Percentiles rank a stretch among this genome's conserved stretches.
Conservation (phyloP, 2,113 vertebrate genomes). For the Sminthopsis crassicaudata region DNA sequence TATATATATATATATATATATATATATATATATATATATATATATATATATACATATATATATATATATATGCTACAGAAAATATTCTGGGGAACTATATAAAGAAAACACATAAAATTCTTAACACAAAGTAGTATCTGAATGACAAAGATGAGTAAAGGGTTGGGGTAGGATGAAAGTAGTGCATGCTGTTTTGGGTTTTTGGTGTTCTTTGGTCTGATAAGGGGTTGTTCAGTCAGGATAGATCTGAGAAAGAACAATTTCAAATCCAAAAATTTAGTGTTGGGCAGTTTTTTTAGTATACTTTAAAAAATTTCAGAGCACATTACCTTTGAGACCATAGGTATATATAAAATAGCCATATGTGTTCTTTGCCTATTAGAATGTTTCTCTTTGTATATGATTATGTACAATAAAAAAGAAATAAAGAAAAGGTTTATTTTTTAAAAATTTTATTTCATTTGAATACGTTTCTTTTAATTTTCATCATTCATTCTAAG, state of each 20-base stretch:
- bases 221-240: slow-evolving; percentile 47
- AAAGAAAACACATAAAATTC: slow-evolving; percentile 67
- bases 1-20: too few relatives aligned
- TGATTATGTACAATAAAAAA: background rate
- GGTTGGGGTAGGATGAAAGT: background rate
- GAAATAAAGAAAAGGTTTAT: background rate
- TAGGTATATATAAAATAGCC: background rate
- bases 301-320: background rate
- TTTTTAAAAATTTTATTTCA: background rate
- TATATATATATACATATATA: too few relatives aligned
- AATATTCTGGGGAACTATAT: slow-evolving; percentile 66
- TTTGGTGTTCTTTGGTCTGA: slow-evolving; percentile 79
- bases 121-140: slow-evolving; percentile 78
- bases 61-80: slow-evolving; percentile 56
- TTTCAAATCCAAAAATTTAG: slow-evolving; percentile 63
- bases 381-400: background rate
- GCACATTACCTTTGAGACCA: background rate
- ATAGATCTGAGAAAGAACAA: slow-evolving; percentile 31
- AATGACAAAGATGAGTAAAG: slow-evolving; percentile 72
- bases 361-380: background rate
- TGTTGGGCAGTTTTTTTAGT: slow-evolving; percentile 10
- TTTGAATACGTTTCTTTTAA: background rate
- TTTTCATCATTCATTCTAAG: background rate
- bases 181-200: slow-evolving; percentile 5
- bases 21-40: too few relatives aligned